Base-by-base conservation (phyloP, 2,797 vertebrate genomes). In the Lindbergichthys nudifrons region DNA sequence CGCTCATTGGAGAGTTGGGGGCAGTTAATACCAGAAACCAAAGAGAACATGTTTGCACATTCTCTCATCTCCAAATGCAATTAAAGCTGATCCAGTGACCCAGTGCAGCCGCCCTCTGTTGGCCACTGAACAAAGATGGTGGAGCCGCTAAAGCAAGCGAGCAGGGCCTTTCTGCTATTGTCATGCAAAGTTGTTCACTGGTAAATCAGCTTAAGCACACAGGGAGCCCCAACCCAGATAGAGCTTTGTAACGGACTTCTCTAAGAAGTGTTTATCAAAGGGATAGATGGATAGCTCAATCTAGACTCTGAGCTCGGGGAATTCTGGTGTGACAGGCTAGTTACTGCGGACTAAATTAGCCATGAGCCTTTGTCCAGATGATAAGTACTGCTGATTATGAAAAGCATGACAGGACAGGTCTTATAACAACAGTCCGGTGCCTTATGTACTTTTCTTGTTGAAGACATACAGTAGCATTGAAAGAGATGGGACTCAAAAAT, bases 181-280 rank as follows among this genome's bases (percentile, higher is more conserved):
- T 91, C 77, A 92, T 89, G 89, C 88, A 90, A 88, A 92, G 70
- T 47, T 23, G 42, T 73, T 81, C 62, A 50, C 65, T 73, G 87
- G 71, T 65, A 73, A 87, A 87, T 84, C 66, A 88, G 78, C 70
- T 87, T 87, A 86, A 85, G 23, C 3, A 15, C 61, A 70, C 62
- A 91, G 81, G 83, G 88, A 75, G 65, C 47, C 63, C 58, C 71
- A 63, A 75, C 77, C 78, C 70, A 73, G 73, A 72, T 50, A 86
- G 73, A 77, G 63, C 70, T 87, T 76, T 80, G 71, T 23, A 80
- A 70, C 51, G 73, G 48, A 61, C 69, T 56, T 54, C 61, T 72
- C 26, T 65, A 48, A 74, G 70, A 62, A 56, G 51, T 70, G 61
- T 65, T 74, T 61, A 75, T 74, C 62, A 80, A 63, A 82, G 58